Evolutionary conservation across 1,140 invertebrate genomes (phyloP), one percentile per base, ranked within the genome.

Genomic region (Caerostris extrusa): DNA sequence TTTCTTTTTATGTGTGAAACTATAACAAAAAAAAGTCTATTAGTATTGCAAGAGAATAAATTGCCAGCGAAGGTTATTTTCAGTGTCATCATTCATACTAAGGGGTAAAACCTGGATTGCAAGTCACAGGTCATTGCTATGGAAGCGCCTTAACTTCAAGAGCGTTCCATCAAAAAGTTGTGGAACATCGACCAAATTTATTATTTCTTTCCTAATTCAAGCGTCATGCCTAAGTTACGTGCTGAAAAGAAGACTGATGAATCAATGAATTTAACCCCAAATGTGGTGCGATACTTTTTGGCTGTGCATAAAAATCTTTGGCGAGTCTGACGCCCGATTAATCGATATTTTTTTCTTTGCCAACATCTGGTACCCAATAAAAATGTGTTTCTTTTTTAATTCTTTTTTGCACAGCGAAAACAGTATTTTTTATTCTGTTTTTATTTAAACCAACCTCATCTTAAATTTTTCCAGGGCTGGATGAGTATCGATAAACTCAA

Each of bases 121-220:
- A 55, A 85, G 90, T 92, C 90, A 92, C 90, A 92, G 90, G 90
- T 92, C 90, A 85, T 92, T 92, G 85, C 90, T 92, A 83, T 61
- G 81, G n/a, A n/a, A n/a, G n/a, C n/a, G n/a, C n/a, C n/a, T n/a
- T n/a, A n/a, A n/a, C n/a, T n/a, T n/a, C n/a, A n/a, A n/a, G n/a
- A n/a, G n/a, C n/a, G n/a, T n/a, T n/a, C n/a, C n/a, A n/a, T n/a
- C n/a, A n/a, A n/a, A n/a, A n/a, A n/a, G n/a, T n/a, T n/a, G n/a
- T n/a, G n/a, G n/a, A n/a, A n/a, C n/a, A n/a, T n/a, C n/a, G n/a
- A n/a, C n/a, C n/a, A n/a, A n/a, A n/a, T n/a, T n/a, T n/a, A n/a
- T n/a, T n/a, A n/a, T n/a, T n/a, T n/a, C n/a, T n/a, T n/a, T n/a
- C n/a, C n/a, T n/a, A n/a, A n/a, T n/a, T n/a, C n/a, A n/a, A n/a